Evolutionary conservation across 64 coral and sea anemone genomes (phyloP), one percentile per base, ranked within the genome.

Genomic region (Stichodactyla mertensii): DNA sequence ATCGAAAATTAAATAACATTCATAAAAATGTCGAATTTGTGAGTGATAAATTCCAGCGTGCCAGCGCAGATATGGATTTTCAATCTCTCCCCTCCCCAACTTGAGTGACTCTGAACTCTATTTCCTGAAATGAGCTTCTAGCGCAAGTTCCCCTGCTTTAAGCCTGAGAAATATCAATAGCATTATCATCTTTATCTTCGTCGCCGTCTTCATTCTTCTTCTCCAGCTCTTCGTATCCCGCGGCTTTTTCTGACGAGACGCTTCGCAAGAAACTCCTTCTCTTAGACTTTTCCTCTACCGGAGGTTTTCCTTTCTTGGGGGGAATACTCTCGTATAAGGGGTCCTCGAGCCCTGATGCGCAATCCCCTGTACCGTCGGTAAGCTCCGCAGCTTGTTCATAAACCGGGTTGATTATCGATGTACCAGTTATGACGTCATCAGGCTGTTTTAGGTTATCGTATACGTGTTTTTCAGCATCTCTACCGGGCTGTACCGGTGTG

Each of bases 161-260:
- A 20, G 78, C 78, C 4, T 81, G 0, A 13, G 78, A 54, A 55
- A 12, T 2, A 53, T 16, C 6, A 81, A 55, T 54, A 12, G 20
- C 78, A 22, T 55, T 16, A 6, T 55, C 77, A 78, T 78, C 22
- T 78, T 78, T 16, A 8, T 81, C 53, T 20, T 81, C 11, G 0
- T 53, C 53, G 14, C 54, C 53, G 13, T 81, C 78, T 1, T 28
- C 20, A 9, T 18, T 10, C 23, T 16, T 55, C 53, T 81, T 81
- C 4, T 81, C 26, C 51, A 81, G 16, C 18, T 52, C 78, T 20
- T 81, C 78, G 7, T 81, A 81, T 9, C 78, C 78, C 2, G 0
- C 27, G 26, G 78, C 14, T 81, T 81, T 81, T 55, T 81, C 78
- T 2, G 78, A 81, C 53, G 78, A 81, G 9, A 81, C 19, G 51